A percentile compares a stretch with the other conserved stretches of the same genome.
Conservation (phyloP, 2,113 vertebrate genomes). For the Coptodon bakossiorum region DNA sequence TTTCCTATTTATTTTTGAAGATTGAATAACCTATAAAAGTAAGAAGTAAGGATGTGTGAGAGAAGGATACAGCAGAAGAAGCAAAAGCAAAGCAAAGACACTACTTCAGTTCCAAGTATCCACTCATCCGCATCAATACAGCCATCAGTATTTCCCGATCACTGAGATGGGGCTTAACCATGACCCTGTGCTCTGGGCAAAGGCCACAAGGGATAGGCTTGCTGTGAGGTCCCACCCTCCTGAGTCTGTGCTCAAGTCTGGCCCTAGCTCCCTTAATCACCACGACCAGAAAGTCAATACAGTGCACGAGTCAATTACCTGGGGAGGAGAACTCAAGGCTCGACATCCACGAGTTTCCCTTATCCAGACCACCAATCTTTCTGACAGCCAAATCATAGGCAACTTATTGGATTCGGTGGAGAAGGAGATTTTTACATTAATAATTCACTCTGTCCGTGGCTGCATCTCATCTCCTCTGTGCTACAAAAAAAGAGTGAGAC, state of each 20-base stretch:
- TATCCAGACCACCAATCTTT: conserved; percentile 49
- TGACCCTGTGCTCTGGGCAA: conserved; percentile 7
- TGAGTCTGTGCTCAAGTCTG: conserved; percentile 26
- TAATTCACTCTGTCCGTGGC: conserved; percentile 55
- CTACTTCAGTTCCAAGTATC: background rate
- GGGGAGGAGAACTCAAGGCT: conserved; percentile 14
- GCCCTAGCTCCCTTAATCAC: conserved; percentile 54
- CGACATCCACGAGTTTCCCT: conserved; percentile 24
- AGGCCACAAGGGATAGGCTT: conserved; percentile 23
- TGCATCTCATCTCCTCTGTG: conserved; percentile 32
- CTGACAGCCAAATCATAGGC: conserved; percentile 62
- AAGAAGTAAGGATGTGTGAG: background rate
- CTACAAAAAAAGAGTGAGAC: conserved; percentile 1
- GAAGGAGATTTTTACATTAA: conserved; percentile 62
- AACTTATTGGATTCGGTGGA: conserved; percentile 56
- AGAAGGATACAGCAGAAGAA: background rate
- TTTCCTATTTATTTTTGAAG: background rate
- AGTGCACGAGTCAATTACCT: conserved; percentile 57
- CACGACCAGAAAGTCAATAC: conserved; percentile 65
- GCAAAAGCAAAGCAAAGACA: background rate
- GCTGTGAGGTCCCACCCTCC: conserved; percentile 33
- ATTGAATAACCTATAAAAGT: background rate
- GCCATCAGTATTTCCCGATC: conserved; percentile 34
- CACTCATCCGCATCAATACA: conserved; percentile 13
- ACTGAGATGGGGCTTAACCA: conserved; percentile 25